Percentiles rank a stretch among this genome's conserved stretches.
phyloP scores from a whole-genome alignment of 2,888 invertebrate species.

The Cheilosia vernalis region DNA sequence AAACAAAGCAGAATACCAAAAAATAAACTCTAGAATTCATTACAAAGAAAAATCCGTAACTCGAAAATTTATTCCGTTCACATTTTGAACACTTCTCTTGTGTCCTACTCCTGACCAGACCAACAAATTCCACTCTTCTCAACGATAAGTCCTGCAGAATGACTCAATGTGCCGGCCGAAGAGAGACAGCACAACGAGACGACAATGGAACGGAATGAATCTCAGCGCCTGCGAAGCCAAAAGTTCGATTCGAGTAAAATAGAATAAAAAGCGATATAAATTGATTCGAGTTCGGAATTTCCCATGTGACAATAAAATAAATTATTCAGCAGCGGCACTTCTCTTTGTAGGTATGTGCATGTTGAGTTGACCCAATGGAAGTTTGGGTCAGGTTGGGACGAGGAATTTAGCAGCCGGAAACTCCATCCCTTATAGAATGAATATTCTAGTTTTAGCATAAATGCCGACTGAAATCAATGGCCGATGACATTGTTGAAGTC shows the following conservation, averaged over 20 bases:
- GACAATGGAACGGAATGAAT: constrained; percentile 55
- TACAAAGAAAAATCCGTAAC: constrained; percentile 39
- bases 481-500: constrained; percentile 26
- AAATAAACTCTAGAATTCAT: constrained; percentile 51
- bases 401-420: constrained; percentile 29
- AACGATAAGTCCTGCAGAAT: constrained; percentile 45
- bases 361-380: constrained; percentile 61
- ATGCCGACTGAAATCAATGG: constrained; percentile 44
- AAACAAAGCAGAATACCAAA: constrained; percentile 47
- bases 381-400: constrained; percentile 23
- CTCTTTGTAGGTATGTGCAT: constrained; percentile 44
- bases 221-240: constrained; percentile 54
- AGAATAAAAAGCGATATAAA: constrained; percentile 72
- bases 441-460: constrained; percentile 40
- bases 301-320: constrained; percentile 73
- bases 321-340: constrained; percentile 66
- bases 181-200: constrained; percentile 38
- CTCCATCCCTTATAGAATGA: constrained; percentile 24
- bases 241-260: constrained; percentile 62
- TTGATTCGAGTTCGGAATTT: constrained; percentile 71
- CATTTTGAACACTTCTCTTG: constrained; percentile 63
- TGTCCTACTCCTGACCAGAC: constrained; percentile 25
- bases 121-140: constrained; percentile 56
- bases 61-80: constrained; percentile 69
- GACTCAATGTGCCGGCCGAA: constrained; percentile 47